A percentile compares a stretch with the other conserved stretches of the same genome.
Conservation (phyloP, 2,888 invertebrate species). For the Sabatieria punctata region DNA sequence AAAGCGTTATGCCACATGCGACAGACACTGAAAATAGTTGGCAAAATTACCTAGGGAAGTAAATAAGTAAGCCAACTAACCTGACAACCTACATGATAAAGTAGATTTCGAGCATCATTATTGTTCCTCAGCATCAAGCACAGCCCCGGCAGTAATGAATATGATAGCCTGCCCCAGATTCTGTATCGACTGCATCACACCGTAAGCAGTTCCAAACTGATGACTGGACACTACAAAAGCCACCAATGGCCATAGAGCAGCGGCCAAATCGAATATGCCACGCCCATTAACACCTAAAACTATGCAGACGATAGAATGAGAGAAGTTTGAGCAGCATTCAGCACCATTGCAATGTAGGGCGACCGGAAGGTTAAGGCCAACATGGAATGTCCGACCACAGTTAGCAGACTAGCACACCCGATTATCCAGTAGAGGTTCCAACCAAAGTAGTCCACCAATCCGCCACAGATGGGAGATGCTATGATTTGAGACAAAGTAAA, state of each 20-base stretch:
- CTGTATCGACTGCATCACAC: conserved; percentile 51
- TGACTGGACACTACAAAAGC: conserved; percentile 74
- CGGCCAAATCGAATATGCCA: conserved; percentile 81
- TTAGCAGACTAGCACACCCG: conserved; percentile 60
- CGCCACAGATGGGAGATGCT: conserved; percentile 68
- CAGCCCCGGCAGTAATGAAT: conserved; percentile 65
- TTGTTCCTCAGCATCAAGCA: too few species aligned
- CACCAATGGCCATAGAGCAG: conserved; percentile 87
- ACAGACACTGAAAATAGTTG: too few species aligned
- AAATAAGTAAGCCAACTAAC: too few species aligned
- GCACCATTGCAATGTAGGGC: conserved; percentile 49
- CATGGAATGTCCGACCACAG: conserved; percentile 47
- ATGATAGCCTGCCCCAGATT: conserved; percentile 80
- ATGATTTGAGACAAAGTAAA: conserved; percentile 60
- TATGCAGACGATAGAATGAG: too few species aligned
- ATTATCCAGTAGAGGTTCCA: conserved; percentile 80
- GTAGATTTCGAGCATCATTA: too few species aligned
- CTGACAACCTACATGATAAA: too few species aligned
- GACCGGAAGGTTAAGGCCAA: conserved; percentile 47
- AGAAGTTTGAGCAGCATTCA: too few species aligned
- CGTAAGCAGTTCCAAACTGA: conserved; percentile 40
- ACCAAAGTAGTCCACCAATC: conserved; percentile 70
- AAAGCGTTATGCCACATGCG: too few species aligned
- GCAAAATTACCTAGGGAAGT: too few species aligned
- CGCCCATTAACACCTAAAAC: conserved; percentile 49